A percentile compares a stretch with the other conserved stretches of the same genome.
Conservation (phyloP, 2,888 invertebrate genomes). For the Tolmerus cingulatus region DNA sequence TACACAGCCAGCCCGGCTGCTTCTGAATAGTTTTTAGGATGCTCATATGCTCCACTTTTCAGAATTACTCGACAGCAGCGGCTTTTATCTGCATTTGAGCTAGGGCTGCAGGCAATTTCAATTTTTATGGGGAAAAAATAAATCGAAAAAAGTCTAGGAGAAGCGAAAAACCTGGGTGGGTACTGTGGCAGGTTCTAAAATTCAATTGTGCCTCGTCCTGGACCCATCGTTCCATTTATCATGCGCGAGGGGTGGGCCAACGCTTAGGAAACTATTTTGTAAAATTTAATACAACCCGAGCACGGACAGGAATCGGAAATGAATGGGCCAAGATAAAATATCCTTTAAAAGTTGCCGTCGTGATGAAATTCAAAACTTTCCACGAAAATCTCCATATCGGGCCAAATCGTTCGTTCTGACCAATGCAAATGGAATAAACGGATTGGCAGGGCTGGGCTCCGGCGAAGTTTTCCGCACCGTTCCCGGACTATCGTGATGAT, state of each 20-base stretch:
- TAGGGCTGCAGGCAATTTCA: not conserved
- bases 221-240: not conserved
- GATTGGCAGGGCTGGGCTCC: slow-evolving; percentile 1
- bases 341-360: slow-evolving; percentile 18
- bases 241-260: not conserved
- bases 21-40: not conserved
- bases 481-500: slow-evolving; percentile 29
- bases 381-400: slow-evolving; percentile 16
- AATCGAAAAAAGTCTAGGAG: not conserved
- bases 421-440: slow-evolving; percentile 29
- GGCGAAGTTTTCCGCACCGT: slow-evolving; percentile 2
- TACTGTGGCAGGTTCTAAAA: not conserved
- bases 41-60: not conserved
- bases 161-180: not conserved
- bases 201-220: not conserved
- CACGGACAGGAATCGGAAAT: slow-evolving; percentile 8
- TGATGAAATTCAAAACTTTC: slow-evolving; percentile 30
- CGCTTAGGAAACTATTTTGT: slow-evolving; percentile 3
- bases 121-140: not conserved
- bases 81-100: not conserved
- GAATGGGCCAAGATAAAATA: slow-evolving; percentile 25
- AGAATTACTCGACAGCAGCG: not conserved
- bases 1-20: not conserved
- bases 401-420: slow-evolving; percentile 17
- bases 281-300: slow-evolving; percentile 17